Conservation (phyloP, 2,797 vertebrate species). For the Champsocephalus gunnari region DNA sequence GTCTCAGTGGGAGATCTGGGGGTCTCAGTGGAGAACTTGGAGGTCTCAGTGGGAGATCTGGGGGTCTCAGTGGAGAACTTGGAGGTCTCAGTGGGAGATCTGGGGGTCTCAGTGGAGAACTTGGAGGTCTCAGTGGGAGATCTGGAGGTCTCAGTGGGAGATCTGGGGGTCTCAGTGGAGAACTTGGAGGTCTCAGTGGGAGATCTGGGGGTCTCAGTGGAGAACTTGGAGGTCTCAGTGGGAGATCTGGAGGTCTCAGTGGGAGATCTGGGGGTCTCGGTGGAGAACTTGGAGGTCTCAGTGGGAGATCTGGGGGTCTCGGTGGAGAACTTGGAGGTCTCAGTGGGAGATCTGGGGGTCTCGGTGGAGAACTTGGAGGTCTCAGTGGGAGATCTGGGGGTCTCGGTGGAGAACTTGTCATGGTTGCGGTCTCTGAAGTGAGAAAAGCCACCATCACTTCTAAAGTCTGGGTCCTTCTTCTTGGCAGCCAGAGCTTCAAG, state of each 20-base stretch:
- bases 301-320: constrained; percentile 45
- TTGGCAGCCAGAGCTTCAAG: constrained; percentile 85
- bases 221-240: constrained; percentile 16
- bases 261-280: too few relatives aligned
- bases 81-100: neutral
- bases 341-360: constrained; percentile 61
- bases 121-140: too few relatives aligned
- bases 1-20: constrained; percentile 40
- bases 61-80: constrained; percentile 44
- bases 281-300: constrained; percentile 27
- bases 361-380: constrained; percentile 7
- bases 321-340: constrained; percentile 15
- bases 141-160: constrained; percentile 13
- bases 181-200: constrained; percentile 62
- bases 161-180: constrained; percentile 64
- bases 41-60: neutral
- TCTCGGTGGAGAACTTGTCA: constrained; percentile 71
- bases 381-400: constrained; percentile 60
- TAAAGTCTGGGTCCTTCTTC: constrained; percentile 79
- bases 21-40: too few relatives aligned
- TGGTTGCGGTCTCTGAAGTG: constrained; percentile 83
- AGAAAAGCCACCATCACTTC: constrained; percentile 76
- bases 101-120: constrained; percentile 49
- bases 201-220: constrained; percentile 59
- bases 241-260: too few relatives aligned